phyloP scores from a whole-genome alignment of 2,888 invertebrate species.

The Hydroisotoma schaefferi region DNA sequence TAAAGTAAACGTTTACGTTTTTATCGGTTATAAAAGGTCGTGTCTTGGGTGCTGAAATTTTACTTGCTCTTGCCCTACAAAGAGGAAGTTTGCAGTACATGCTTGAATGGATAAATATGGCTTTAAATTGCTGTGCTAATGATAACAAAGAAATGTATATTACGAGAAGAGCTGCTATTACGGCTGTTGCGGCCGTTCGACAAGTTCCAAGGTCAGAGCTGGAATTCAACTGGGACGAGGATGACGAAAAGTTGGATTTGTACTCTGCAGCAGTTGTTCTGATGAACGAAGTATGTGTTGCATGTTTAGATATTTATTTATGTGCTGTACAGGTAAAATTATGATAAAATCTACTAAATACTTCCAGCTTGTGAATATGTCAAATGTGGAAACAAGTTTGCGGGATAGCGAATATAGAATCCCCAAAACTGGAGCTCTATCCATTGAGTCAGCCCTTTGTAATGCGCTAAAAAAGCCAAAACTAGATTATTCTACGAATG shows the following conservation, averaged over 20 bases:
- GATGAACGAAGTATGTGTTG: slow-evolving; percentile 56
- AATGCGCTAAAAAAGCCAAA: too few relatives aligned
- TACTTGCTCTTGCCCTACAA: slow-evolving; percentile 60
- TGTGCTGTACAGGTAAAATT: slow-evolving; percentile 4
- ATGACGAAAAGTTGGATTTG: slow-evolving; percentile 50
- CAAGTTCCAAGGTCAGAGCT: slow-evolving; percentile 29
- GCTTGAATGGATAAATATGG: slow-evolving; percentile 63
- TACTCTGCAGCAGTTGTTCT: slow-evolving; percentile 59
- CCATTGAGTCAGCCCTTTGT: too few relatives aligned
- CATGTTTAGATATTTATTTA: too few relatives aligned
- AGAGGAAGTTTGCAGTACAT: slow-evolving; percentile 60
- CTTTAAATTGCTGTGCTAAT: slow-evolving; percentile 52
- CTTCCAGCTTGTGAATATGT: not conserved
- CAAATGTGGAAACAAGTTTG: not conserved
- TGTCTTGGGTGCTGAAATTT: slow-evolving; percentile 56
- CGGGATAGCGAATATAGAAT: too few relatives aligned
- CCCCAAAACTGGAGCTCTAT: too few relatives aligned
- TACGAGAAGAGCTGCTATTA: slow-evolving; percentile 29
- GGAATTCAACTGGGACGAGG: slow-evolving; percentile 45
- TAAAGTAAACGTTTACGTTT: not conserved
- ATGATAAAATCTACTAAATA: not conserved
- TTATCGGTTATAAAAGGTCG: slow-evolving; percentile 48
- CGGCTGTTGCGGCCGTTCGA: slow-evolving; percentile 38
- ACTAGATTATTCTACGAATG: too few relatives aligned
- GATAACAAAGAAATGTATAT: slow-evolving; percentile 35